Conservation (phyloP, 2,113 vertebrate species). For the Laticauda laticaudata region DNA sequence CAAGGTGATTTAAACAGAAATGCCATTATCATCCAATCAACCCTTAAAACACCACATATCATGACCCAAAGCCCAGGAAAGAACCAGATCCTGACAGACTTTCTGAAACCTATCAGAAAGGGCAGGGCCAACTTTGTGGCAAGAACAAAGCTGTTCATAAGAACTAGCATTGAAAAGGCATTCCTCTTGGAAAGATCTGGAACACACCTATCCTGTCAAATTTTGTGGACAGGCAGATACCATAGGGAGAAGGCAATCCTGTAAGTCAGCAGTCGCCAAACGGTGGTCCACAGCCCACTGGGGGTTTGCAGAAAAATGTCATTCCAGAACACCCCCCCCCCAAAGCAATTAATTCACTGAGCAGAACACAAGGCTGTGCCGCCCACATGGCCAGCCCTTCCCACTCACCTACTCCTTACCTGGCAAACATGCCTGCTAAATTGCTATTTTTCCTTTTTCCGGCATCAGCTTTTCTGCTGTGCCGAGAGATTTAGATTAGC, state of each 20-base stretch:
- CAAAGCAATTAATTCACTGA: too few species aligned
- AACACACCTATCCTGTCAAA: not conserved
- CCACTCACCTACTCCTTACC: too few species aligned
- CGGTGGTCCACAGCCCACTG: too few species aligned
- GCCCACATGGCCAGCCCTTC: too few species aligned
- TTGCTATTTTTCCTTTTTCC: too few species aligned
- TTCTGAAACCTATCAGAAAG: not conserved
- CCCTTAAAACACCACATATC: not conserved
- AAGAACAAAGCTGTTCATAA: not conserved
- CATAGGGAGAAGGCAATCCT: not conserved
- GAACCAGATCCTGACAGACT: not conserved
- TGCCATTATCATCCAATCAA: not conserved
- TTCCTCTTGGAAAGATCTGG: not conserved
- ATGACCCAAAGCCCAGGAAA: not conserved
- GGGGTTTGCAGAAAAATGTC: too few species aligned
- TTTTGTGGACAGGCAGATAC: not conserved
- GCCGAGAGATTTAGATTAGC: too few species aligned
- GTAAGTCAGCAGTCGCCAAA: too few species aligned
- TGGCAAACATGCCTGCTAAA: too few species aligned
- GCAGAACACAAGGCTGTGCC: too few species aligned
- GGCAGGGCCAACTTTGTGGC: not conserved
- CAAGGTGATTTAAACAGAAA: not conserved
- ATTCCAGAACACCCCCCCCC: too few species aligned
- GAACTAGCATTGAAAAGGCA: not conserved
- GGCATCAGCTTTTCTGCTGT: too few species aligned